Evolutionary conservation across 2,113 vertebrate species (phyloP).

Genomic region (Oceanodroma tethys): DNA sequence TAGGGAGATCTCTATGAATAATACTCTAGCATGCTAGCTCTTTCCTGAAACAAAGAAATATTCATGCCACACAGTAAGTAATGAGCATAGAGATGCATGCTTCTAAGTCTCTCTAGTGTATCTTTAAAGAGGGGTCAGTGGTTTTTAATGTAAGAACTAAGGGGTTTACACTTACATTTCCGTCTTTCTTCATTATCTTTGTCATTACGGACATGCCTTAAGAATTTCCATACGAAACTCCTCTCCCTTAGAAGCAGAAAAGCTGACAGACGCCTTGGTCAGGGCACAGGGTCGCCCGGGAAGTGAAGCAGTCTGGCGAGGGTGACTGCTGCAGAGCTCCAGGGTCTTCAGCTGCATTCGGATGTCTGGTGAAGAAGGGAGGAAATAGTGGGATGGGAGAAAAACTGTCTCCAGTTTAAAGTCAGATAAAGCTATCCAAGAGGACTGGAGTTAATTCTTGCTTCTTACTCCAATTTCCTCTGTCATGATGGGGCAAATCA

Average conservation of each 20-base stretch:
- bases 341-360: background rate
- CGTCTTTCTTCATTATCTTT: background rate
- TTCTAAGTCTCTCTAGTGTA: background rate
- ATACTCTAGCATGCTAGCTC: background rate
- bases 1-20: background rate
- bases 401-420: background rate
- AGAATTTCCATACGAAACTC: background rate
- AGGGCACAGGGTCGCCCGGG: fast-evolving
- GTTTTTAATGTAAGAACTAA: background rate
- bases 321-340: background rate
- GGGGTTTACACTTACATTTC: background rate
- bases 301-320: background rate
- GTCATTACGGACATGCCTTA: background rate
- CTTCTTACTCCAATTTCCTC: background rate
- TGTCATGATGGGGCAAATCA: background rate
- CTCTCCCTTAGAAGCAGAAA: background rate
- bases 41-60: slow-evolving; percentile 5
- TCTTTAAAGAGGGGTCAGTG: background rate
- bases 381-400: background rate
- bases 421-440: background rate
- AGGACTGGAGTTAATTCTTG: background rate
- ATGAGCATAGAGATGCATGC: background rate
- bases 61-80: background rate
- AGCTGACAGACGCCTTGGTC: background rate
- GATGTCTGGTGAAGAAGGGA: background rate